A percentile compares a stretch with the other conserved stretches of the same genome.
Conservation (phyloP, 64 coral and sea anemone species). For the Catalaphyllia jardinei region DNA sequence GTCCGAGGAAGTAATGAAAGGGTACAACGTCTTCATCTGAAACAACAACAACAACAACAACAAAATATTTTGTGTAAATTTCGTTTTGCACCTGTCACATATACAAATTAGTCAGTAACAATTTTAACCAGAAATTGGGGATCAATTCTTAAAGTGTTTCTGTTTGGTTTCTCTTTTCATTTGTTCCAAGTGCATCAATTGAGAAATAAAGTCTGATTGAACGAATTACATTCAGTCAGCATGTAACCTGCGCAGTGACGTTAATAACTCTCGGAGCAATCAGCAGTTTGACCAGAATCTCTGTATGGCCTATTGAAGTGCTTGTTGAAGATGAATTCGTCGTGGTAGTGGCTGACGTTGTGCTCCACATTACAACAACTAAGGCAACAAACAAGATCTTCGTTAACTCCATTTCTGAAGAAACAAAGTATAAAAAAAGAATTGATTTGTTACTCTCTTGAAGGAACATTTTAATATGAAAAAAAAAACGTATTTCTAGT, state of each 20-base stretch:
- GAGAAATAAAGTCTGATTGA: background rate
- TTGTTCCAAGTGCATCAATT: background rate
- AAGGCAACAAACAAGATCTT: background rate
- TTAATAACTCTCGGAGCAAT: background rate
- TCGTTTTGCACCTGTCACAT: background rate
- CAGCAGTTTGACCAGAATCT: background rate
- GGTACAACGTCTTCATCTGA: conserved; percentile 24
- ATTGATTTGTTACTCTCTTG: background rate
- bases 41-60: background rate
- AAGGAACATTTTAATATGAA: too few species aligned
- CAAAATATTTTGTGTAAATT: background rate
- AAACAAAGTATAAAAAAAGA: background rate
- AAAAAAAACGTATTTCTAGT: background rate
- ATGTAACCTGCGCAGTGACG: conserved; percentile 6
- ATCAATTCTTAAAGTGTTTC: background rate
- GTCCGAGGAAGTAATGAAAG: conserved; percentile 1
- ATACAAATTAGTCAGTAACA: background rate
- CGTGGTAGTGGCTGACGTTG: background rate
- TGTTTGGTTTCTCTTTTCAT: background rate
- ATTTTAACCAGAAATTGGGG: background rate
- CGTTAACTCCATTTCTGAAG: conserved; percentile 9
- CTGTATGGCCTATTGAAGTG: background rate
- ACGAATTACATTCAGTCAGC: background rate
- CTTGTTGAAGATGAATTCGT: background rate
- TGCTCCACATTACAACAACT: background rate